These are phyloP conservation scores for Pavo muticus DNA, from an alignment of 2,113 vertebrate genomes.

Conservation along the genomic window DNA sequence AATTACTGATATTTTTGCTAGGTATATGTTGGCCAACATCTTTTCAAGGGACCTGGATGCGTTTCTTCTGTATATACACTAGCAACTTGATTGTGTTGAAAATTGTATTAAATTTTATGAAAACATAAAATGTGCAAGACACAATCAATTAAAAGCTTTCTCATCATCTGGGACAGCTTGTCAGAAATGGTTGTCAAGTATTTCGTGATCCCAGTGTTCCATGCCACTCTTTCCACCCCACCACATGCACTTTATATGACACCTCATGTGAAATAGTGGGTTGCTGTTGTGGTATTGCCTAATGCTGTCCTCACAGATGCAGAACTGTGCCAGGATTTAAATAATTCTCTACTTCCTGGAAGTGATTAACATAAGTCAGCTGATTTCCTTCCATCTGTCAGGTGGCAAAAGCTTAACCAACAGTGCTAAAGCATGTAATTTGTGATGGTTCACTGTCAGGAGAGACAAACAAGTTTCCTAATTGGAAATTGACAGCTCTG, in stretches of 20 bases:
- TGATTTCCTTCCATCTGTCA: constrained; percentile 72
- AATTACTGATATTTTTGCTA: background rate
- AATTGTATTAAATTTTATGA: background rate
- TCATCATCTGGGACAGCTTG: background rate
- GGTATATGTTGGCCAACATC: background rate
- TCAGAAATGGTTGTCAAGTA: background rate
- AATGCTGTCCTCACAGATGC: constrained; percentile 34
- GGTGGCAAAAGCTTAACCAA: constrained; percentile 73
- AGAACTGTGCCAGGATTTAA: constrained; percentile 55
- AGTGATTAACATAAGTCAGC: constrained; percentile 56
- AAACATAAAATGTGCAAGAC: background rate
- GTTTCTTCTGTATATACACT: background rate
- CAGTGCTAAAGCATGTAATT: constrained; percentile 65
- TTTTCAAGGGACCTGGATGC: background rate
- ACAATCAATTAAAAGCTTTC: constrained; percentile 1
- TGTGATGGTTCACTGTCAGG: constrained; percentile 60
- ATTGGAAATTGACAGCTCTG: constrained; percentile 74
- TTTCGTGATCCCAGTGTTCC: background rate
- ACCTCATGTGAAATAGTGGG: constrained; percentile 45
- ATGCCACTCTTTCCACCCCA: background rate
- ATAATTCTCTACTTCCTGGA: constrained; percentile 58
- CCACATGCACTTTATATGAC: background rate
- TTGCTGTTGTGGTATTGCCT: constrained; percentile 25
- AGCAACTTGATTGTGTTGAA: background rate
- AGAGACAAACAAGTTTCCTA: constrained; percentile 72